Conservation (phyloP, 1,140 invertebrate genomes). For the Calliphora vicina region DNA sequence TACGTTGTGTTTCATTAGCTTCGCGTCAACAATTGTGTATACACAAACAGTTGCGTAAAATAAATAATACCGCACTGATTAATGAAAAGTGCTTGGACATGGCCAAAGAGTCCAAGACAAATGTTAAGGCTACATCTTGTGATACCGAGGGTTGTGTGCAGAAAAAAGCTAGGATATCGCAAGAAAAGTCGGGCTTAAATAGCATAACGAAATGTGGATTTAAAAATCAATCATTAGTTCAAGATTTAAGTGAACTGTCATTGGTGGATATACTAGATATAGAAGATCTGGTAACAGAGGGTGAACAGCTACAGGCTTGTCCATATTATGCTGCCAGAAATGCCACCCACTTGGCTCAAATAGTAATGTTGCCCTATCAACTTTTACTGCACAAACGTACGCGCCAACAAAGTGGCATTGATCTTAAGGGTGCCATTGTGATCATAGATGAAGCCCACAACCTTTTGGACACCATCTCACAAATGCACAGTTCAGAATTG, state of each 20-base stretch:
- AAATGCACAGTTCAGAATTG: slow-evolving; percentile 83
- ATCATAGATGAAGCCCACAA: slow-evolving; percentile 99
- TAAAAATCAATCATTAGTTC: slow-evolving; percentile 75
- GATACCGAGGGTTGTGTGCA: slow-evolving; percentile 59
- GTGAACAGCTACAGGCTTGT: slow-evolving; percentile 79
- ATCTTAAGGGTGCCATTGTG: slow-evolving; percentile 83
- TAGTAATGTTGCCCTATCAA: slow-evolving; percentile 84
- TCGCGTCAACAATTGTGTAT: slow-evolving; percentile 93
- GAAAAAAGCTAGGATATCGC: slow-evolving; percentile 65
- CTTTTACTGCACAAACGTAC: slow-evolving; percentile 88
- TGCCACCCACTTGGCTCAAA: slow-evolving; percentile 81
- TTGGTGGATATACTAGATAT: slow-evolving; percentile 83
- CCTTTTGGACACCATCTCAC: slow-evolving; percentile 87
- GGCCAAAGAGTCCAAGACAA: slow-evolving; percentile 62
- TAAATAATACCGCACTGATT: slow-evolving; percentile 83
- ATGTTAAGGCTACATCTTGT: slow-evolving; percentile 69
- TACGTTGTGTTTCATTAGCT: slow-evolving; percentile 85
- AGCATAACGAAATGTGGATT: slow-evolving; percentile 68
- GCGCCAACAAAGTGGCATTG: slow-evolving; percentile 83
- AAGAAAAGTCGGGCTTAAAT: slow-evolving; percentile 8
- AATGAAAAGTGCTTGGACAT: slow-evolving; percentile 95
- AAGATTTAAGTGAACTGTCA: slow-evolving; percentile 71
- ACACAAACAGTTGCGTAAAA: slow-evolving; percentile 79
- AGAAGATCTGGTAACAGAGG: slow-evolving; percentile 81
- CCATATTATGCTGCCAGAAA: slow-evolving; percentile 89